Evolutionary conservation across 1,140 invertebrate genomes (phyloP), one percentile per base, ranked within the genome.

Genomic region (Odontomachus brunneus): DNA sequence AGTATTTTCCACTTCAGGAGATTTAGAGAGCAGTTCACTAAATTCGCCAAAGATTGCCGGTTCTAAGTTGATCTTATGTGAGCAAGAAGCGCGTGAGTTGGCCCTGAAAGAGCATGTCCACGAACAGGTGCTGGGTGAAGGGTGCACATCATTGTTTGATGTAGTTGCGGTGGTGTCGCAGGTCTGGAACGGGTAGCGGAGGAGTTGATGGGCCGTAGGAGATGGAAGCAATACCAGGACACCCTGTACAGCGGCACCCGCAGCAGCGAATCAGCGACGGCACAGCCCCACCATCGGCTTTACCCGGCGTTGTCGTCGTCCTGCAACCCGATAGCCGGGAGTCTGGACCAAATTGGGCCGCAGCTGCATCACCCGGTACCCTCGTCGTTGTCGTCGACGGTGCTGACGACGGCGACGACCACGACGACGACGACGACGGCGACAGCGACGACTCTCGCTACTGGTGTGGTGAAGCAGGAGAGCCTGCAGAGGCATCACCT

Each of bases 111-210:
- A 44, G 3, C 24, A 22, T 60, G 15, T 15, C 19, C 29, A 38
- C 26, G 62, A n/a, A 38, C 24, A 83, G 83, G 66, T 75, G 53
- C 26, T 66, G 86, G 63, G 67, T 75, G 51, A 67, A 24, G 60
- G 67, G 81, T 74, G 84, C 80, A 88, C 84, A 84, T 92, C 88
- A 92, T 91, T 89, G 89, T 93, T 92, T 93, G 90, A 93, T 90
- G 87, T 90, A 92, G 90, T 92, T 90, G 63, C 84, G 88, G 84
- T 92, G 81, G 80, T 94, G 88, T 95, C 95, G 66, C 93, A 99
- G 98, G 98, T 96, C 96, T 99, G 96, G 98, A 99, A 97, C 96
- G 97, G 95, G 97, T 99, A 95, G 97, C 98, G 95, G 97, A 98
- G 95, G 97, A 98, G 96, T 97, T 98, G 95, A 98, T 98, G 97